A percentile compares a stretch with the other conserved stretches of the same genome.
Conservation (phyloP, 2,113 vertebrate genomes). For the Coptodon bakossiorum region DNA sequence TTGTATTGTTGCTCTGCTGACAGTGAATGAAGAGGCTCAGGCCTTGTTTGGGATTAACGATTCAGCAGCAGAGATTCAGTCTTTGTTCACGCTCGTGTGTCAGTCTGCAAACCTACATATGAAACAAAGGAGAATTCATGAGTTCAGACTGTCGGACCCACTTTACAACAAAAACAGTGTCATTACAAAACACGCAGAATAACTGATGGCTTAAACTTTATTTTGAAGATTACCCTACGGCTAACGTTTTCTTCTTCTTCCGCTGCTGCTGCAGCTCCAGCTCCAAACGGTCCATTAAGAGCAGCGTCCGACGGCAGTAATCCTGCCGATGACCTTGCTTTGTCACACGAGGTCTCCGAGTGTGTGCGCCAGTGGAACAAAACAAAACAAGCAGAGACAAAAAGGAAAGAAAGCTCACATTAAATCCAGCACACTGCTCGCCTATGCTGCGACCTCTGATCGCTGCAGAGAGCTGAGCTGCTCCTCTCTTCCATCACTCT, state of each 20-base stretch:
- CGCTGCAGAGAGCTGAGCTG: background rate
- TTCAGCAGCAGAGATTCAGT: background rate
- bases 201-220: background rate
- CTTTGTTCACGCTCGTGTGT: background rate
- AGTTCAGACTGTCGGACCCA: background rate
- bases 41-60: background rate
- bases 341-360: conserved; percentile 55
- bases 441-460: conserved; percentile 57
- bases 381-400: conserved; percentile 1
- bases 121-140: conserved; percentile 4
- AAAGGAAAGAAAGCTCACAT: background rate
- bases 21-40: background rate
- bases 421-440: conserved; percentile 47
- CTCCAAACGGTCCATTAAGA: background rate
- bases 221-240: background rate
- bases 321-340: conserved; percentile 63
- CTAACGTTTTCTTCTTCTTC: background rate
- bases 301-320: conserved; percentile 44
- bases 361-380: background rate
- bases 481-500: background rate
- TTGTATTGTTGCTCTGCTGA: background rate
- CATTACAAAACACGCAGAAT: background rate
- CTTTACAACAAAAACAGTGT: background rate
- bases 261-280: background rate
- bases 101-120: conserved; percentile 8